Evolutionary conservation across 2,888 invertebrate species (phyloP).

Genomic region (Nasonia oneida): DNA sequence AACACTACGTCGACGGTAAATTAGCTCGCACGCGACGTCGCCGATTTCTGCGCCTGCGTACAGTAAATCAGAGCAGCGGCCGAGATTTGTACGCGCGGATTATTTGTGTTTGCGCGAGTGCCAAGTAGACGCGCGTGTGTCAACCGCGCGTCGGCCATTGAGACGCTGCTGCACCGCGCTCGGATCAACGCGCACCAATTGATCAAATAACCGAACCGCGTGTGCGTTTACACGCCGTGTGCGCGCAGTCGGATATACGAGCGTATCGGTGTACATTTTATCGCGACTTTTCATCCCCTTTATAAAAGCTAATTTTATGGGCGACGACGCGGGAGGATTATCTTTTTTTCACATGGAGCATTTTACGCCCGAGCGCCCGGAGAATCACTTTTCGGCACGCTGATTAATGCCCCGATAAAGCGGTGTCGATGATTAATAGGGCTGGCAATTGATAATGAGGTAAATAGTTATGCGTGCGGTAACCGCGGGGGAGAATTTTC

Average conservation of each 20-base stretch:
- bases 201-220: not conserved
- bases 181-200: not conserved
- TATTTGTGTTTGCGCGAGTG: constrained; percentile 51
- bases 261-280: too few species aligned
- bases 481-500: not conserved
- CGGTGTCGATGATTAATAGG: not conserved
- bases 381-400: not conserved
- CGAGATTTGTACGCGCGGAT: constrained; percentile 34
- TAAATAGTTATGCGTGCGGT: constrained; percentile 27
- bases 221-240: too few species aligned
- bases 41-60: constrained; percentile 45
- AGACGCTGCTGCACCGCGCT: not conserved
- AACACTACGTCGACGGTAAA: constrained; percentile 12
- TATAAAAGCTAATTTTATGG: not conserved
- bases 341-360: not conserved
- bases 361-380: not conserved
- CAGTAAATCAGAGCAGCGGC: constrained; percentile 33
- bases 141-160: not conserved
- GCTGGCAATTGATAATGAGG: constrained; percentile 44
- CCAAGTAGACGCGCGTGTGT: not conserved
- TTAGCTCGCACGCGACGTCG: not conserved
- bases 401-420: constrained; percentile 5
- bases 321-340: not conserved
- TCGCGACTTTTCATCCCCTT: too few species aligned
- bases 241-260: too few species aligned